phyloP scores from a whole-genome alignment of 2,888 invertebrate genomes.

The Hofmannophila pseudospretella region DNA sequence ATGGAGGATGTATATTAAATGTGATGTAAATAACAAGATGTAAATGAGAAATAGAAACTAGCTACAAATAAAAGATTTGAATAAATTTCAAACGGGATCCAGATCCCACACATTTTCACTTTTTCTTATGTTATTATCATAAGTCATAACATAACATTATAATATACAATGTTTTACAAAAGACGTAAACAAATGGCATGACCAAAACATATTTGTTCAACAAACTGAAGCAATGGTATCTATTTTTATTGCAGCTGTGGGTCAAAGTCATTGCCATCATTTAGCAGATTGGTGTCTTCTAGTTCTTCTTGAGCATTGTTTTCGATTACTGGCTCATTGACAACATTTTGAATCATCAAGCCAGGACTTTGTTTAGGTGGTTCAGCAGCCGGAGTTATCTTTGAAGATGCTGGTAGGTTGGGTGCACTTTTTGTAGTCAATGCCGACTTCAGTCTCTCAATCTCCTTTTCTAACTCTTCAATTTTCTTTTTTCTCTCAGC shows the following conservation, averaged over 20 bases:
- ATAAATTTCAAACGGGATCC: no score
- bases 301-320: conserved; percentile 71
- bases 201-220: no score
- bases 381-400: conserved; percentile 58
- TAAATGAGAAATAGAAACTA: no score
- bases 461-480: conserved; percentile 58
- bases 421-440: conserved; percentile 56
- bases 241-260: conserved; percentile 38
- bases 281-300: conserved; percentile 61
- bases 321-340: conserved; percentile 60
- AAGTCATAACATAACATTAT: no score
- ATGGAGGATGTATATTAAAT: no score
- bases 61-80: no score
- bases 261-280: conserved; percentile 62
- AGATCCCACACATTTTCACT: no score
- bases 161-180: no score
- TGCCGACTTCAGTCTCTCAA: conserved; percentile 48
- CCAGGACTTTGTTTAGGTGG: conserved; percentile 60
- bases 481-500: conserved; percentile 58
- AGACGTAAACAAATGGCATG: no score
- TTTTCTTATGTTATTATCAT: no score
- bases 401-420: conserved; percentile 39
- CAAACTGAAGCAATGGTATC: no score
- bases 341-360: conserved; percentile 43
- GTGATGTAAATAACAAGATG: no score